Percentiles rank a stretch among this genome's conserved stretches.
Evolutionary conservation across 2,113 vertebrate genomes (phyloP).

Genomic region (Strigops habroptila): DNA sequence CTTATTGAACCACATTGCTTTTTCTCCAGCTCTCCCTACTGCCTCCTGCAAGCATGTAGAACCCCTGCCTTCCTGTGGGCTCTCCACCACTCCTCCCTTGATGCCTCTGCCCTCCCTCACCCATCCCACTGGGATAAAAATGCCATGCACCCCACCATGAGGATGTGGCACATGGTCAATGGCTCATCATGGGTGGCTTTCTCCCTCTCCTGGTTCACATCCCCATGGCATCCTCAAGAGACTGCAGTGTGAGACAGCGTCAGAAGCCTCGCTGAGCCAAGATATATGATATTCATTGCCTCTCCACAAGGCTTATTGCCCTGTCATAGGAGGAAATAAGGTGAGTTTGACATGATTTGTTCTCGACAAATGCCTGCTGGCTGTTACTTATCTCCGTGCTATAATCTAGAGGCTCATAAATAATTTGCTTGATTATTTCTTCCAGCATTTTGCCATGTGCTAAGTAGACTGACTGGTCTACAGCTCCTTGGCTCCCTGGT

Average conservation of each 20-base stretch:
- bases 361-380: constrained; percentile 57
- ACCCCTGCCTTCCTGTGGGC: background rate
- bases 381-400: constrained; percentile 53
- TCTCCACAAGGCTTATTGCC: constrained; percentile 55
- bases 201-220: background rate
- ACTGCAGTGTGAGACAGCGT: background rate
- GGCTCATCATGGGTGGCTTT: background rate
- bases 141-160: rapidly evolving
- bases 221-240: background rate
- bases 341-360: constrained; percentile 62
- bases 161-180: rapidly evolving
- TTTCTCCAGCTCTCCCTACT: background rate
- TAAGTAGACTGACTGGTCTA: background rate
- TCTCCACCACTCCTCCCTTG: background rate
- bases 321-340: constrained; percentile 59
- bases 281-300: constrained; percentile 48
- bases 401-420: constrained; percentile 50
- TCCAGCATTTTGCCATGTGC: constrained; percentile 2
- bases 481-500: background rate
- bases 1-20: rapidly evolving
- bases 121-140: background rate
- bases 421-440: constrained; percentile 58
- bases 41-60: rapidly evolving
- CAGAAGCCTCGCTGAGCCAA: background rate
- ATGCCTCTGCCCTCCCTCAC: rapidly evolving